Evolutionary conservation across 2,797 vertebrate species (phyloP), one percentile per base, ranked within the genome.

Genomic region (Sebastes goodei): DNA sequence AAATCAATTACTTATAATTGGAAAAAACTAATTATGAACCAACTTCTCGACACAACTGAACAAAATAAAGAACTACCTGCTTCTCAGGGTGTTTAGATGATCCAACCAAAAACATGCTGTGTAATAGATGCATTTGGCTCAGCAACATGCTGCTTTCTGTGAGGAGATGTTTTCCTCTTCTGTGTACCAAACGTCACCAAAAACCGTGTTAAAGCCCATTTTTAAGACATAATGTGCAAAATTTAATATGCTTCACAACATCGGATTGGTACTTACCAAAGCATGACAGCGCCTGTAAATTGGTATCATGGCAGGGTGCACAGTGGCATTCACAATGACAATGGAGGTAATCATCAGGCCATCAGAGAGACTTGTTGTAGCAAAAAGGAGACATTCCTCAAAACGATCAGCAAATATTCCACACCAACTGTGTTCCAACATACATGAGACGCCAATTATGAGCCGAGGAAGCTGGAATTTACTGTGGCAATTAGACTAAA

Each of bases 291-390:
- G 25, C 75, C 52, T 80, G 77, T 33, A 86, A 86, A 91, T 84
- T 88, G 60, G 62, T 80, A 69, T 85, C 78, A 75, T 82, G 86
- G 83, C 82, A 82, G 65, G 76, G 56, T 76, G 87, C 84, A 78
- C 71, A 71, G 81, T 62, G 83, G 76, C 72, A 72, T 83, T 85
- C 74, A 53, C 68, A 55, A 32, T 78, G 82, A 85, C 88, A 89
- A 76, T 76, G 71, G 75, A 78, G 68, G 79, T 66, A 77, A 88
- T 88, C 78, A 91, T 71, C 62, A 77, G 78, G 57, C 74, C 70
- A 85, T 88, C 82, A 82, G 65, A 85, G 72, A 62, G 67, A 71
- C 32, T 81, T 68, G 73, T 70, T 73, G 59, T 21, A 27, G 53
- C 9, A 71, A 76, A 80, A 74, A 84, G 9, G 38, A 76, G 15